phyloP scores from a whole-genome alignment of 2,888 invertebrate genomes.

The Drosophila anceps region DNA sequence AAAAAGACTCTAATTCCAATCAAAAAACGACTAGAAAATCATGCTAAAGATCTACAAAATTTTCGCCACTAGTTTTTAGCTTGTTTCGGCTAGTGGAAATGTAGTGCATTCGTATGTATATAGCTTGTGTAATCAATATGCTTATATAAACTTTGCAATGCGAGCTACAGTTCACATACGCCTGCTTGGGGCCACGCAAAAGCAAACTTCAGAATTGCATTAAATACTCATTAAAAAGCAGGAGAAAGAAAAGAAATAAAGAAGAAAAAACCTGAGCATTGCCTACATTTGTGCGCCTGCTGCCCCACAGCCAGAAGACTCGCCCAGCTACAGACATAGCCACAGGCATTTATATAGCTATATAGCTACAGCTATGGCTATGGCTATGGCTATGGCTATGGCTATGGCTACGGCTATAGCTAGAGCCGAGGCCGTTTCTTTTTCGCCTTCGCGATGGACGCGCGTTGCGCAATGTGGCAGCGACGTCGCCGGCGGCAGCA shows the following conservation, averaged over 20 bases:
- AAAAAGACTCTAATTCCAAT: not conserved
- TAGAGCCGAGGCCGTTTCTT: constrained; percentile 48
- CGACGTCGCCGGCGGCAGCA: constrained; percentile 60
- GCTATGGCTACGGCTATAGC: constrained; percentile 22
- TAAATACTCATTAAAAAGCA: not conserved
- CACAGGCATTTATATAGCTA: constrained; percentile 30
- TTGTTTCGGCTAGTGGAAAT: constrained; percentile 19
- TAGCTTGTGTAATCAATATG: constrained; percentile 58
- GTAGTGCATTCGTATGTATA: constrained; percentile 6
- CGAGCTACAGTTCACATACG: not conserved
- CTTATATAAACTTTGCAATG: constrained; percentile 45
- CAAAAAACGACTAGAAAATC: not conserved
- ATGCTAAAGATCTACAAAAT: not conserved
- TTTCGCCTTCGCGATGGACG: constrained; percentile 35
- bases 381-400: constrained; percentile 10
- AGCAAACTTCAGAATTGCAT: constrained; percentile 12
- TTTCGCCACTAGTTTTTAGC: not conserved
- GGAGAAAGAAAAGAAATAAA: constrained; percentile 3
- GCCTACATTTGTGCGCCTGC: constrained; percentile 73
- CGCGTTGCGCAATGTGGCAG: constrained; percentile 77
- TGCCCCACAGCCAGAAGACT: constrained; percentile 45
- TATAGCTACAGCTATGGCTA: constrained; percentile 6
- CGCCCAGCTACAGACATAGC: constrained; percentile 25
- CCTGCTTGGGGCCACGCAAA: not conserved
- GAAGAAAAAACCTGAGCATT: constrained; percentile 43